A percentile compares a stretch with the other conserved stretches of the same genome.
These are phyloP conservation scores for Drosophila fulvimacula DNA, from an alignment of 2,888 invertebrate genomes.

Conservation along the genomic window DNA sequence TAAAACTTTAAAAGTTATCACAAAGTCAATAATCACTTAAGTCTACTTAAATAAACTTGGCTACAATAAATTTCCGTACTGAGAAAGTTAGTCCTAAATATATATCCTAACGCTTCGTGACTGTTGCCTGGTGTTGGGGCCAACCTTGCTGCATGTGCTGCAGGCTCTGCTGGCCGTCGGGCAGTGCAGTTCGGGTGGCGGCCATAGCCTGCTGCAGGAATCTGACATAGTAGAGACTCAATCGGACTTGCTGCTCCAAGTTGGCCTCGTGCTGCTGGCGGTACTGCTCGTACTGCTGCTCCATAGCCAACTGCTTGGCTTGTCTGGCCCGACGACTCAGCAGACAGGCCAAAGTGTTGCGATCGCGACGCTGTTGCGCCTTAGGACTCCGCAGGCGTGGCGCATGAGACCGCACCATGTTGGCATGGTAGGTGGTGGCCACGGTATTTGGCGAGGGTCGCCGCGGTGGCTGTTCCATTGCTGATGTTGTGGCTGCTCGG, in stretches of 20 bases:
- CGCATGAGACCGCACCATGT: conserved; percentile 66
- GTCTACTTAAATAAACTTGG: neutral
- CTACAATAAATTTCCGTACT: neutral
- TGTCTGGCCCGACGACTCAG: conserved; percentile 63
- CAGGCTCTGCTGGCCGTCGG: conserved; percentile 1
- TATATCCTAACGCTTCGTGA: conserved; percentile 17
- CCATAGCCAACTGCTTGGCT: conserved; percentile 56
- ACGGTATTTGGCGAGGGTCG: conserved; percentile 12
- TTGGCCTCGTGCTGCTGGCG: conserved; percentile 49
- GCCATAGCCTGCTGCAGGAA: conserved; percentile 61
- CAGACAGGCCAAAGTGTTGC: conserved; percentile 67
- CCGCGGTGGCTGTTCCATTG: conserved; percentile 5
- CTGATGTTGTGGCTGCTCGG: neutral
- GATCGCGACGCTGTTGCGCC: conserved; percentile 71
- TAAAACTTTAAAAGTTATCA: conserved; percentile 51
- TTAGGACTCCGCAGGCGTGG: conserved; percentile 55
- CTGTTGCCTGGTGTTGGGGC: conserved; percentile 32
- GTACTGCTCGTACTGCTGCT: conserved; percentile 61
- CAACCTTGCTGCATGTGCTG: conserved; percentile 13
- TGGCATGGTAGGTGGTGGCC: conserved; percentile 53
- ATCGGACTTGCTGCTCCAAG: conserved; percentile 59
- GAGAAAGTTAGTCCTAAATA: conserved; percentile 6
- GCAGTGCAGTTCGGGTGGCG: conserved; percentile 32
- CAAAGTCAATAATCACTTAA: conserved; percentile 19
- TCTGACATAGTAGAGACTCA: conserved; percentile 63